Percentiles rank a stretch among this genome's conserved stretches.
phyloP scores from a whole-genome alignment of 1,140 invertebrate species.

The Drosophila bifasciata region DNA sequence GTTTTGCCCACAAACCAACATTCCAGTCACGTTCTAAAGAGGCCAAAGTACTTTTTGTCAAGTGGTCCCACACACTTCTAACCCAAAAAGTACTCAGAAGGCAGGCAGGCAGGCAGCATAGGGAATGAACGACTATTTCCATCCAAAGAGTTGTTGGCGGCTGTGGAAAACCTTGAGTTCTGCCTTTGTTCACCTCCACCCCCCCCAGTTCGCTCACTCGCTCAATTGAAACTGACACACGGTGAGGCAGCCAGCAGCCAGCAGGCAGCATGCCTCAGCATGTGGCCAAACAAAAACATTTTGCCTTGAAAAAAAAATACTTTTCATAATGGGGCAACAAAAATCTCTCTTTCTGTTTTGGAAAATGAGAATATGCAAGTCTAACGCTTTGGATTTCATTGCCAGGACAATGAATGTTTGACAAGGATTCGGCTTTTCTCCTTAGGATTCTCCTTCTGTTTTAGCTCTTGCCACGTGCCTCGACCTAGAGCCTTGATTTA shows the following conservation, averaged over 20 bases:
- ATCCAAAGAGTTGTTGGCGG: constrained; percentile 38
- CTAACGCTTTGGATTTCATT: constrained; percentile 27
- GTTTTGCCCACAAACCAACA: constrained; percentile 4
- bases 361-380: constrained; percentile 54
- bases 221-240: constrained; percentile 62
- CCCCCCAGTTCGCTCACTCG: constrained; percentile 11
- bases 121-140: constrained; percentile 25
- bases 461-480: constrained; percentile 19
- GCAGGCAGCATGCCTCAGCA: constrained; percentile 1
- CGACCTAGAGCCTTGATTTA: not conserved
- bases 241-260: constrained; percentile 38
- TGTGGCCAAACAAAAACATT: constrained; percentile 22
- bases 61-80: constrained; percentile 38
- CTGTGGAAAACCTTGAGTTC: constrained; percentile 45
- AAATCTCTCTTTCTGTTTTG: constrained; percentile 26
- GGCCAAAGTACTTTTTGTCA: constrained; percentile 35
- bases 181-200: constrained; percentile 16
- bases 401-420: constrained; percentile 42
- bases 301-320: constrained; percentile 59
- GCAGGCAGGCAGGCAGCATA: not conserved
- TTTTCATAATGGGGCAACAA: constrained; percentile 54
- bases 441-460: not conserved
- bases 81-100: constrained; percentile 10
- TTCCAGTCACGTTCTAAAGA: constrained; percentile 67
- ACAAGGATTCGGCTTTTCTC: constrained; percentile 22